phyloP scores from a whole-genome alignment of 1,140 invertebrate genomes.

The Anastatus disparis region DNA sequence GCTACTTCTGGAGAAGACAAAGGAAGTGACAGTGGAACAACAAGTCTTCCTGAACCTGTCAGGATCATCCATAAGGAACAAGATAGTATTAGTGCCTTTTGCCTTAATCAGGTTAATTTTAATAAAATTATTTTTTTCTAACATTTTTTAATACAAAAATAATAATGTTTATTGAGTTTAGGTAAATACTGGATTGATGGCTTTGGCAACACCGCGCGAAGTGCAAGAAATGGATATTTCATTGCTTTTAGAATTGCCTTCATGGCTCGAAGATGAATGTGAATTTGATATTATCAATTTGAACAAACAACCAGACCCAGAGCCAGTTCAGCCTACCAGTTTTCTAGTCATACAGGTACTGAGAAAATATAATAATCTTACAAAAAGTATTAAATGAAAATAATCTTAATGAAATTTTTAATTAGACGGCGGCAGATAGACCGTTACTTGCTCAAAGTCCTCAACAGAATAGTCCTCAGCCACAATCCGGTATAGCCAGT shows the following conservation, averaged over 20 bases:
- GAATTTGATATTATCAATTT: conserved; percentile 93
- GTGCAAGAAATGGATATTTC: conserved; percentile 98
- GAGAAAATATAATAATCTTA: conserved; percentile 6
- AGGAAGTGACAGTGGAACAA: conserved; percentile 66
- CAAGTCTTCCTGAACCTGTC: conserved; percentile 79
- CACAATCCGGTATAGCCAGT: conserved; percentile 73
- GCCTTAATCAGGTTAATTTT: conserved; percentile 84
- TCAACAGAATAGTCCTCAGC: conserved; percentile 72
- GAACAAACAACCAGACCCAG: conserved; percentile 79
- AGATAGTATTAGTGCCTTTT: conserved; percentile 97
- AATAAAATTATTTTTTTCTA: conserved; percentile 14
- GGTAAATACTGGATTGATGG: conserved; percentile 85
- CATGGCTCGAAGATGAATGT: conserved; percentile 94
- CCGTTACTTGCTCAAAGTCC: conserved; percentile 66
- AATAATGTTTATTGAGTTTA: conserved; percentile 55
- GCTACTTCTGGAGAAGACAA: conserved; percentile 59
- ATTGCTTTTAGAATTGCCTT: conserved; percentile 84
- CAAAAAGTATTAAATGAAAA: not conserved
- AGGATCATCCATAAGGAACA: conserved; percentile 99
- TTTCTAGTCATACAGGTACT: conserved; percentile 91
- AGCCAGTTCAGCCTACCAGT: conserved; percentile 77
- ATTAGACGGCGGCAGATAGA: conserved; percentile 78
- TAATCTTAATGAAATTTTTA: conserved; percentile 7
- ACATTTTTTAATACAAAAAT: not conserved
- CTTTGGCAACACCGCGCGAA: conserved; percentile 94